Conservation (phyloP, 1,140 invertebrate genomes). For the Drosophila simulans region DNA sequence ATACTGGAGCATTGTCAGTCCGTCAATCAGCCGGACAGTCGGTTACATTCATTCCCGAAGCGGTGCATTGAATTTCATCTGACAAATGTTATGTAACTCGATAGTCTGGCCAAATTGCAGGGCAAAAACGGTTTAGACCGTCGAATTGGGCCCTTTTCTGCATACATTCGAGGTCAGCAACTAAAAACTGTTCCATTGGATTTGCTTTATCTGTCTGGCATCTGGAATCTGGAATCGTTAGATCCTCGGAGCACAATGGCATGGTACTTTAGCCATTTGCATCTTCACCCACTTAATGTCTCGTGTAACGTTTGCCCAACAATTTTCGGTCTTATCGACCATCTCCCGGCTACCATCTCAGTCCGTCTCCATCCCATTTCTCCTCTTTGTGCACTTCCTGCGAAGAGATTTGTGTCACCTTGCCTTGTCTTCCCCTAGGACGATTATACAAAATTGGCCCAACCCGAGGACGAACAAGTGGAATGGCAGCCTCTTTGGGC, state of each 20-base stretch:
- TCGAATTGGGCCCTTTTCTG: slow-evolving; percentile 16
- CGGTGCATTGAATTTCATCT: slow-evolving; percentile 68
- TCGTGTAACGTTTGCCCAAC: slow-evolving; percentile 45
- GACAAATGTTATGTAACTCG: slow-evolving; percentile 73
- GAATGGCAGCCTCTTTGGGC: slow-evolving; percentile 50
- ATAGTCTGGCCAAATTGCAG: slow-evolving; percentile 59
- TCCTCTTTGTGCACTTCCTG: slow-evolving; percentile 45
- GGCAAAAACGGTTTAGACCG: background rate
- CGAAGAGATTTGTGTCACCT: slow-evolving; percentile 75
- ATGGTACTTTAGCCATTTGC: slow-evolving; percentile 11
- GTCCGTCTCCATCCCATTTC: background rate
- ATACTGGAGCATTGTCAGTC: slow-evolving; percentile 53
- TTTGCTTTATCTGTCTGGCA: slow-evolving; percentile 18
- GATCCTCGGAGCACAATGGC: slow-evolving; percentile 9
- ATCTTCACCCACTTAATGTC: slow-evolving; percentile 57
- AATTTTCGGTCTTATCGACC: slow-evolving; percentile 32
- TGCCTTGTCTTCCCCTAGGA: slow-evolving; percentile 29
- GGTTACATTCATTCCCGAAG: slow-evolving; percentile 36
- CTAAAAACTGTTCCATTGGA: slow-evolving; percentile 3
- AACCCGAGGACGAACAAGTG: slow-evolving; percentile 56
- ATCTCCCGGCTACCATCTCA: slow-evolving; percentile 18
- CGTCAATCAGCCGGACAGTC: slow-evolving; percentile 50
- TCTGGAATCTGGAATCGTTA: slow-evolving; percentile 25
- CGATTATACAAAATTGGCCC: slow-evolving; percentile 68
- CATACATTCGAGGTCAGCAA: slow-evolving; percentile 33